Conservation (phyloP, 2,888 invertebrate genomes). For the Nephrocerus scutellatus region DNA sequence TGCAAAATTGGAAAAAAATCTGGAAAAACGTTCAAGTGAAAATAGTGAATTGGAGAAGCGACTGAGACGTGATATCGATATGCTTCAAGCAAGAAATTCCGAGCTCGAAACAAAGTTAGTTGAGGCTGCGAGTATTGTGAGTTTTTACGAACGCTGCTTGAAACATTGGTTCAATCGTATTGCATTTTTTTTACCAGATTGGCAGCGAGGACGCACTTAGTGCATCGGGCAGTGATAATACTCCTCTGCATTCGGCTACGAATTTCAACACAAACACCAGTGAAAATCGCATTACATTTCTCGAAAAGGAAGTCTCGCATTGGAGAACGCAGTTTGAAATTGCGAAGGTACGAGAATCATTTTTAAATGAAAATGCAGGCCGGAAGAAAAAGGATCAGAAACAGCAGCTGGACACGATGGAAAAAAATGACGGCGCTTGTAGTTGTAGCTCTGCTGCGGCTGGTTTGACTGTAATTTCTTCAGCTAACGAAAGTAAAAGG, state of each 20-base stretch:
- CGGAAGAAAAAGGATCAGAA: slow-evolving; percentile 33
- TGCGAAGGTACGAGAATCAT: slow-evolving; percentile 51
- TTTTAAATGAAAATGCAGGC: slow-evolving; percentile 29
- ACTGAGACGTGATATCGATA: slow-evolving; percentile 45
- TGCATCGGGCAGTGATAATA: slow-evolving; percentile 46
- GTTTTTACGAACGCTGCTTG: slow-evolving; percentile 2
- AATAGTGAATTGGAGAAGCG: slow-evolving; percentile 49
- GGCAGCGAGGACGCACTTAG: slow-evolving; percentile 60
- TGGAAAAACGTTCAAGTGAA: slow-evolving; percentile 52
- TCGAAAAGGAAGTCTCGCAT: slow-evolving; percentile 64
- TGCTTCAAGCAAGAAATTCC: slow-evolving; percentile 45
- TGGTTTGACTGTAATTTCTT: slow-evolving; percentile 32
- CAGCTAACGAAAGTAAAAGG: slow-evolving; percentile 27
- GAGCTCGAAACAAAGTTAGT: slow-evolving; percentile 48
- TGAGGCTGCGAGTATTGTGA: slow-evolving; percentile 58
- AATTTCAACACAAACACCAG: slow-evolving; percentile 26
- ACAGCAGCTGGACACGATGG: slow-evolving; percentile 23
- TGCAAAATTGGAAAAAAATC: slow-evolving; percentile 60
- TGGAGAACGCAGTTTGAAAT: slow-evolving; percentile 69
- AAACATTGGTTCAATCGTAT: background rate
- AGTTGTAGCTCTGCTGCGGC: slow-evolving; percentile 41
- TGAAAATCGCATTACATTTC: slow-evolving; percentile 45
- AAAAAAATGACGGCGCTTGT: slow-evolving; percentile 21
- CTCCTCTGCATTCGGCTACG: slow-evolving; percentile 31
- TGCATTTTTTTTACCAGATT: slow-evolving; percentile 43